These are phyloP conservation scores for Sciurus niger DNA, from an alignment of 2,113 vertebrate genomes.

Conservation along the genomic window DNA sequence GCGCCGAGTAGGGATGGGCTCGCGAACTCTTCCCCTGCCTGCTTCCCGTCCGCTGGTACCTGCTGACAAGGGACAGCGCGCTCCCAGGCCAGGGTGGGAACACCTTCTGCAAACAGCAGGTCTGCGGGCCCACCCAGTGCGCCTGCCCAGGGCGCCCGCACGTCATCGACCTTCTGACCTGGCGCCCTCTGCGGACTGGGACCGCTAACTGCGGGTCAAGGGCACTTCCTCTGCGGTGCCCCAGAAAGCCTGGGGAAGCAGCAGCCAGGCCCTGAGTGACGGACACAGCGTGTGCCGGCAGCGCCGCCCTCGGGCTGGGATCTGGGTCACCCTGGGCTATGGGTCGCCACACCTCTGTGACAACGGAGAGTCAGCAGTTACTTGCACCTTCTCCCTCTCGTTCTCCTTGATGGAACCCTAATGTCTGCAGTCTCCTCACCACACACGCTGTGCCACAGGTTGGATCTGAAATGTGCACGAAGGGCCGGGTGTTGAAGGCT, in stretches of 20 bases:
- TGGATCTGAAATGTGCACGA: too few species aligned
- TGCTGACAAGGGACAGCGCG: too few species aligned
- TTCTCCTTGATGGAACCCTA: too few species aligned
- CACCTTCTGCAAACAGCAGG: rapidly evolving
- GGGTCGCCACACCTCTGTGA: rapidly evolving
- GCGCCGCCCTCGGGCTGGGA: rapidly evolving
- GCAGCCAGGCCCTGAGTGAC: rapidly evolving
- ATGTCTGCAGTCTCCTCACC: rapidly evolving
- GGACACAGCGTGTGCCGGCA: rapidly evolving
- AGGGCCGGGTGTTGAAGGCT: too few species aligned
- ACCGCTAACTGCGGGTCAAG: rapidly evolving
- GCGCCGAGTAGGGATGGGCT: rapidly evolving
- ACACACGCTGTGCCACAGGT: rapidly evolving
- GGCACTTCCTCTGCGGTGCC: rapidly evolving
- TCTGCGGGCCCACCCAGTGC: too few species aligned
- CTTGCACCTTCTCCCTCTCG: rapidly evolving
- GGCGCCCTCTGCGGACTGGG: rapidly evolving
- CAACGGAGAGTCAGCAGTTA: too few species aligned
- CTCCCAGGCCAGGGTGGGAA: rapidly evolving
- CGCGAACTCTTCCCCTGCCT: rapidly evolving
- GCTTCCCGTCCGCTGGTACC: rapidly evolving
- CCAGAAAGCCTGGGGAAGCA: rapidly evolving
- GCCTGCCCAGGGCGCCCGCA: too few species aligned
- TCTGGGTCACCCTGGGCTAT: rapidly evolving
- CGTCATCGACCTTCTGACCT: neutral